Evolutionary conservation across 1,140 invertebrate genomes (phyloP), one percentile per base, ranked within the genome.

Genomic region (Ridgeia piscesae): DNA sequence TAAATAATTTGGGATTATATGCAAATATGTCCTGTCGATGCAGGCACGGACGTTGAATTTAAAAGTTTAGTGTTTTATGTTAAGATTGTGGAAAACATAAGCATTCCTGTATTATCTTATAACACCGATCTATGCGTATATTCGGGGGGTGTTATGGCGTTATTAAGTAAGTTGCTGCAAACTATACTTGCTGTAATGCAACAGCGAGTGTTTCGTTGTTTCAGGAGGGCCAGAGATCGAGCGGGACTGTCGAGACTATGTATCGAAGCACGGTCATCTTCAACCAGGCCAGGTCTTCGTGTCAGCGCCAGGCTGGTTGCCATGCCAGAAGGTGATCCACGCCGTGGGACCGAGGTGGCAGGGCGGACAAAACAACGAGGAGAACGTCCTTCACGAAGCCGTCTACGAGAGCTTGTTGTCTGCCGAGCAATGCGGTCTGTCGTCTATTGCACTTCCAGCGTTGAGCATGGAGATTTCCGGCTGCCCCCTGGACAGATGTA

Each of bases 331-430:
- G 33, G 92, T 95, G 9, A 92, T 94, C 9, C 94, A 95, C 93
- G 94, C 94, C 89, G 94, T 95, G 11, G 94, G 94, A 33, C 94
- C 94, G 88, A 33, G 14, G 27, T 95, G 94, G 94, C n/a, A 89
- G 27, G 93, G 92, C 31, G 93, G 93, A 91, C 35, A 91, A 2
- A 92, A 91, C 6, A 92, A 93, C 21, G 88, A 93, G 89, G 94
- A 94, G 88, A 92, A 93, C 35, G 33, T 58, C 0, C n/a, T 91
- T 9, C 92, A 94, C 1, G 8, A 77, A 4, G 58, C 58, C 58
- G 2, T 77, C 58, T 77, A 1, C 27, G 58, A 77, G 27, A 77
- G 58, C 58, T 27, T 77, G 58, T 77, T 77, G 58, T 17, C 58
- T 77, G 58, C 58, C 27, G 58, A 1, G 27, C 58, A 31, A 21